Percentiles rank a stretch among this genome's conserved stretches.
These are phyloP conservation scores for Chrysolina americana DNA, from an alignment of 2,888 invertebrate species.

Conservation along the genomic window DNA sequence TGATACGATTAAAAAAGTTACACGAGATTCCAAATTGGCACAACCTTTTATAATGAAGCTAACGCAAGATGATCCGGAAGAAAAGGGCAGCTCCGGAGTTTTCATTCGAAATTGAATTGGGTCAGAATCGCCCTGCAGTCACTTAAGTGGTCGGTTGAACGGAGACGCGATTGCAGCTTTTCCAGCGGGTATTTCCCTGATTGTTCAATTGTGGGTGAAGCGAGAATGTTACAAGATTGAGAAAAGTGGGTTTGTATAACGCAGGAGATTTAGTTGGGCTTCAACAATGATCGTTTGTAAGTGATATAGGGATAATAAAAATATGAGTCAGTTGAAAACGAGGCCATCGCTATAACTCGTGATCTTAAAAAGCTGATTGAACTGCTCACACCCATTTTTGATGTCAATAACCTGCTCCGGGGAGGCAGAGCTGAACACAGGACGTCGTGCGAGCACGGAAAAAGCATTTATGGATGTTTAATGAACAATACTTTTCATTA, in stretches of 20 bases:
- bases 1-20: background rate
- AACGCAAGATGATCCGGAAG: constrained; percentile 31
- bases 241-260: background rate
- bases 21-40: constrained; percentile 18
- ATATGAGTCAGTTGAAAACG: too few relatives aligned
- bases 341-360: too few relatives aligned
- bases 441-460: too few relatives aligned
- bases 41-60: constrained; percentile 34
- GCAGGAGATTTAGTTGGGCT: background rate
- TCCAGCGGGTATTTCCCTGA: constrained; percentile 24
- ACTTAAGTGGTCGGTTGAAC: constrained; percentile 20
- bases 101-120: constrained; percentile 36
- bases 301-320: background rate
- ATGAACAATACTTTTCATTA: too few relatives aligned
- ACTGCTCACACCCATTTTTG: too few relatives aligned
- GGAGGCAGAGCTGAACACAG: too few relatives aligned
- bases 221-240: background rate
- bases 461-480: too few relatives aligned
- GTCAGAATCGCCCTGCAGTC: constrained; percentile 30
- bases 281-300: background rate
- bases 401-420: too few relatives aligned
- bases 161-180: constrained; percentile 26
- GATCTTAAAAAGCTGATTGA: too few relatives aligned
- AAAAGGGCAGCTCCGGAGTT: constrained; percentile 6
- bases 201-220: constrained; percentile 35